Base-by-base conservation (phyloP, 2,888 invertebrate species). In the Elysia crispata region DNA sequence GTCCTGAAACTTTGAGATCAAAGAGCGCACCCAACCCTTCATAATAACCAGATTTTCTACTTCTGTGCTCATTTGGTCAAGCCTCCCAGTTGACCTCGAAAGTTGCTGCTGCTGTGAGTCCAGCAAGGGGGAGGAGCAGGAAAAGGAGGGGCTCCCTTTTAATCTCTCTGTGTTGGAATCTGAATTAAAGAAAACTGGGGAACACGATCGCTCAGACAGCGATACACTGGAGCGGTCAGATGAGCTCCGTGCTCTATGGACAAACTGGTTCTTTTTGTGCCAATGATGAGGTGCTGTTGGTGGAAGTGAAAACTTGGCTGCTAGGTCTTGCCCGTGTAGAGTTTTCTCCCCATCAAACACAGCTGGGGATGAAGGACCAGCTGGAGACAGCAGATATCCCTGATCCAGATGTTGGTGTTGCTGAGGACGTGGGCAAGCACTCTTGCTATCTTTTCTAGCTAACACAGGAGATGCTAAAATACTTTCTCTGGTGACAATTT, bases 1-100 rank as follows among this genome's bases (percentile, higher is more conserved):
- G 0, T 80, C 82, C 81, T 90, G 90, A 82, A 89, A 90, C 79
- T 86, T 90, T 76, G 83, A 86, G 79, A 90, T 87, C n/a, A 90
- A 85, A 64, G 87, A 86, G 81, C 83, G 84, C 6, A 90, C 90
- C 88, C 88, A 90, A 1, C 90, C 90, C 79, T 87, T 88, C 88
- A 89, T 89, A 15, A 88, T 86, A 11, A 88, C 86, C 18, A 88
- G 80, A 70, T 86, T 89, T 20, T 89, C 86, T 5, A 85, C 83
- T 41, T 89, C 89, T 41, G 77, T 82, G 76, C 85, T 86, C 15
- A 87, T 75, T 76, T 86, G 85, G 78, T 89, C 89, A 0, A 88
- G 83, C 25, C 86, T 76, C 50, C 86, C 85, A 41, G 85, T 28
- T 0, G 87, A 89, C 49, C 83, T 79, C 0, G 88, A 85, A 25